Base-by-base conservation (phyloP, 2,797 vertebrate genomes). In the Tarsius wallacei region DNA sequence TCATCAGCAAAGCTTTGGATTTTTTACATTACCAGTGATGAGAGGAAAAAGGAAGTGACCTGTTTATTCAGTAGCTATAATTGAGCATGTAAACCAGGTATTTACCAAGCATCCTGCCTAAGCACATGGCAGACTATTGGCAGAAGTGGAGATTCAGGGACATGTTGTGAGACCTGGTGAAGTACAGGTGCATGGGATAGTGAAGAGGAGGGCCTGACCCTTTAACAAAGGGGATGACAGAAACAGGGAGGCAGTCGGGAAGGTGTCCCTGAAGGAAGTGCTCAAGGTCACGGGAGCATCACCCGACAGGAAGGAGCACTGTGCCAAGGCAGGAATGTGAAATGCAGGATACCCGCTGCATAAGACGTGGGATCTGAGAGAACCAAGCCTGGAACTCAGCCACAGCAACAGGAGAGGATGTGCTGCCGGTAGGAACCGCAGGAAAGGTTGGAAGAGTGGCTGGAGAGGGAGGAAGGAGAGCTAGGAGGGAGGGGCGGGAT, bases 1-100 rank as follows among this genome's bases (percentile, higher is more conserved):
- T 68, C 28, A 53, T 24, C 81, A 57, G 16, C 64, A 11, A 81
- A 82, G 33, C 28, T 77, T 88, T 93, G 61, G 24, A 11, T 55
- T 88, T 88, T 70, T 77, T 42, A 82, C 81, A 76, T 74, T 91
- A 74, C 24, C 24, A 86, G 73, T 57, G 26, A 64, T 53, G 57
- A 19, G 47, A 70, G n/a, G 36, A 47, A n/a, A 47, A 70, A 68
- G 12, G 61, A 10, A 74, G 7, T 3, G 24, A 57, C 24, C 53
- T 81, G 8, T 31, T 95, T 95, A 80, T 92, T 87, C 83, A 51
- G 1, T 42, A 68, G 42, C 6, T 83, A 61, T 77, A 90, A 71
- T 28, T 77, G 61, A 70, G 5, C 14, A 42, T 42, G 51, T 87
- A 66, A n/a, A 42, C 61, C 70, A 70, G 53, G 42, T n/a, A 24